These are phyloP conservation scores for Caenorhabditis sp. DNA, from an alignment of 2,888 invertebrate species.

Conservation along the genomic window DNA sequence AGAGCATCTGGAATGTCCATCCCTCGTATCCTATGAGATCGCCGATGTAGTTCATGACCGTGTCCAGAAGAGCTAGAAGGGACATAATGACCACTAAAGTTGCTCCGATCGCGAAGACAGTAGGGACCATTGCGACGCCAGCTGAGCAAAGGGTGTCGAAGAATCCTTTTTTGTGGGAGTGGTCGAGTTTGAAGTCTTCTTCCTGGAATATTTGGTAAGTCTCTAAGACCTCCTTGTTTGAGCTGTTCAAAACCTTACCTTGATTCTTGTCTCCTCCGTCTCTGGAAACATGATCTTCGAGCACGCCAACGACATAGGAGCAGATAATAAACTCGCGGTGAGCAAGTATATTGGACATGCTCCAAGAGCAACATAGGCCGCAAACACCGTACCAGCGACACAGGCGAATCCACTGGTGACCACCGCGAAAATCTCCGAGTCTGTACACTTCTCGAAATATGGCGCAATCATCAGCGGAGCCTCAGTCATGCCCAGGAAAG, in stretches of 20 bases:
- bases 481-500: conserved; percentile 91
- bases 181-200: conserved; percentile 87
- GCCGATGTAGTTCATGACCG: conserved; percentile 90
- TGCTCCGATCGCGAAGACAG: conserved; percentile 92
- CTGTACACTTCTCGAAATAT: conserved; percentile 90
- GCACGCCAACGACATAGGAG: conserved; percentile 93
- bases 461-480: conserved; percentile 93
- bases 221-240: too few species aligned
- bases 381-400: conserved; percentile 93
- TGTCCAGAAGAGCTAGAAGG: conserved; percentile 91
- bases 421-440: conserved; percentile 94
- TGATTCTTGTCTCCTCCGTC: conserved; percentile 89
- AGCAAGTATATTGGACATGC: conserved; percentile 86
- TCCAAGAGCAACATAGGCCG: conserved; percentile 89
- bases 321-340: conserved; percentile 96
- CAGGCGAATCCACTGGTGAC: conserved; percentile 97
- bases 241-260: too few species aligned
- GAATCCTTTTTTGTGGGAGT: conserved; percentile 56
- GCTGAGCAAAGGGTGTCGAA: conserved; percentile 56
- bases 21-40: conserved; percentile 88
- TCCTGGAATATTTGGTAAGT: conserved; percentile 45
- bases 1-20: conserved; percentile 86
- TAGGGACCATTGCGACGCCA: conserved; percentile 85
- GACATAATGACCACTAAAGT: conserved; percentile 95
- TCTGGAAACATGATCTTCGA: conserved; percentile 95